Evolutionary conservation across 2,113 vertebrate genomes (phyloP).

Genomic region (Hippocampus zosterae): DNA sequence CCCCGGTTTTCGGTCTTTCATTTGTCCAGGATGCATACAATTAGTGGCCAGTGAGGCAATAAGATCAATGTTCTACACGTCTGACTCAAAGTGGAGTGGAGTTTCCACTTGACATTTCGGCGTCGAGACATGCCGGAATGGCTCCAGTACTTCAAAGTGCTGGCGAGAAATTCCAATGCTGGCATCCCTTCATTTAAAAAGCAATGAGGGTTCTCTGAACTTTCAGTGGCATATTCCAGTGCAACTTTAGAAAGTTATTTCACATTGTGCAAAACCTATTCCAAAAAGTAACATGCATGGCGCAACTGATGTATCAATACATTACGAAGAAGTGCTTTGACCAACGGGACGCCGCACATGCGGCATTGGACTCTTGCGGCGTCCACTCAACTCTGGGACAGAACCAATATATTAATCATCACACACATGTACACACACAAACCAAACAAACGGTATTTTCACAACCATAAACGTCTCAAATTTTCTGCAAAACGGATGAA

Average conservation of each 20-base stretch:
- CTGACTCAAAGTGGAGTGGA: background rate
- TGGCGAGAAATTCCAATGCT: conserved; percentile 19
- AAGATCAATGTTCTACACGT: background rate
- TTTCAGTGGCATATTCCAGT: conserved; percentile 20
- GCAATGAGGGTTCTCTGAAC: conserved; percentile 15
- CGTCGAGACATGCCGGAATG: conserved; percentile 16
- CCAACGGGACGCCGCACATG: background rate
- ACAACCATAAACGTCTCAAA: too few species aligned
- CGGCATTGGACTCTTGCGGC: too few species aligned
- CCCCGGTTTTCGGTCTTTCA: background rate
- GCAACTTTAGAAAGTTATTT: conserved; percentile 23
- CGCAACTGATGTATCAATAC: background rate
- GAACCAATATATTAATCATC: too few species aligned
- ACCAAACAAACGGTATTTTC: too few species aligned
- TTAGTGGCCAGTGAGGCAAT: background rate
- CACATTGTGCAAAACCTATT: conserved; percentile 2
- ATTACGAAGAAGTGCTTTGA: background rate
- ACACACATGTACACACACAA: too few species aligned
- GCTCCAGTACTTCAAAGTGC: conserved; percentile 36
- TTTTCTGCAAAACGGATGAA: too few species aligned
- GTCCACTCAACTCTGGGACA: too few species aligned
- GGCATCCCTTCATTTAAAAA: conserved; percentile 26
- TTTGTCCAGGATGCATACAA: background rate
- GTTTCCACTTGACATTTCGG: background rate
- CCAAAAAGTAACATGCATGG: conserved; percentile 1